These are phyloP conservation scores for Ectemnius lituratus DNA, from an alignment of 2,888 invertebrate genomes.

Conservation along the genomic window DNA sequence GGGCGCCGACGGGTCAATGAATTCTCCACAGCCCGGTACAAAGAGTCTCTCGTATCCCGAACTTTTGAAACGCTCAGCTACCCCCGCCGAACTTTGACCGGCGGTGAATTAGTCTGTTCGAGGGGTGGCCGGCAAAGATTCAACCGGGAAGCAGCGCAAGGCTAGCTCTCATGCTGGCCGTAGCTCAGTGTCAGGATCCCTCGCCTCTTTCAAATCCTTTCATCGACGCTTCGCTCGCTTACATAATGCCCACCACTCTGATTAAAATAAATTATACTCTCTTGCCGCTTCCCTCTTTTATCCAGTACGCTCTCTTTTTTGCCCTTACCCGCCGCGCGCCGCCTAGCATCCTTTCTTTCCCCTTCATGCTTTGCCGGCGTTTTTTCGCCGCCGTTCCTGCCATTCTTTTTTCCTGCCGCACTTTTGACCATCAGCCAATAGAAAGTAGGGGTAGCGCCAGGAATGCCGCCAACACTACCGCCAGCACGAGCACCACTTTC, in stretches of 20 bases:
- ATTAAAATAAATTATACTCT: slow-evolving; percentile 77
- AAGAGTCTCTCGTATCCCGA: neutral
- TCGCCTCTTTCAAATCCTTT: slow-evolving; percentile 72
- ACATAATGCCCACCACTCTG: slow-evolving; percentile 76
- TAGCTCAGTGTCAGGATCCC: slow-evolving; percentile 62
- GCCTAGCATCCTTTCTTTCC: slow-evolving; percentile 24
- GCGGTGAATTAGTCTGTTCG: slow-evolving; percentile 71
- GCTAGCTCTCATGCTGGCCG: slow-evolving; percentile 45
- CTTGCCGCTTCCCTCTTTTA: slow-evolving; percentile 63
- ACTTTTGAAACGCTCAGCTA: slow-evolving; percentile 40
- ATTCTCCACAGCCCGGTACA: too few species aligned
- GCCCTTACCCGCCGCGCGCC: slow-evolving; percentile 18
- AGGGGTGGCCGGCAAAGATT: slow-evolving; percentile 42
- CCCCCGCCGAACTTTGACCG: slow-evolving; percentile 41
- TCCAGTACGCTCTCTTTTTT: slow-evolving; percentile 30
- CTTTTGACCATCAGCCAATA: slow-evolving; percentile 63
- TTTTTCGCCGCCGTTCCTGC: slow-evolving; percentile 46
- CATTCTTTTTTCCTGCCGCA: slow-evolving; percentile 61
- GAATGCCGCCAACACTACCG: slow-evolving; percentile 26
- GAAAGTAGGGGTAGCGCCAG: neutral
- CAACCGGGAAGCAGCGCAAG: slow-evolving; percentile 29
- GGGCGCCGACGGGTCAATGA: too few species aligned
- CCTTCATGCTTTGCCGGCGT: slow-evolving; percentile 30
- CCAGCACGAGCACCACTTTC: slow-evolving; percentile 18
- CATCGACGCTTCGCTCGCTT: slow-evolving; percentile 70